Conservation (phyloP, 2,888 invertebrate species). For the Drosophila flavopinicola region DNA sequence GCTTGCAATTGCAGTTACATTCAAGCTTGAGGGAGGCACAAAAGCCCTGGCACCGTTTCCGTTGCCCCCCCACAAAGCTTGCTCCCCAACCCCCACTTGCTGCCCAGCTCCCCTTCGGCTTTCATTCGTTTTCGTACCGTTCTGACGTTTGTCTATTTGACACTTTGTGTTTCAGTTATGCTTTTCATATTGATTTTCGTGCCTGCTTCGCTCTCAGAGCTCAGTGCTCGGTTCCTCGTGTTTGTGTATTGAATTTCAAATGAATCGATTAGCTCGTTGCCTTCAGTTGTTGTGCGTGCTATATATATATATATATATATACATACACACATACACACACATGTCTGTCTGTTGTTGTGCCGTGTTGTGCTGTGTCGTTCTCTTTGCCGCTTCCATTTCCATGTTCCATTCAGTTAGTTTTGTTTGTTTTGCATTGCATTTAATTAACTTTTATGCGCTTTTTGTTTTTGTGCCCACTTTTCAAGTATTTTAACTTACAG, state of each 20-base stretch:
- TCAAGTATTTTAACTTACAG: conserved; percentile 55
- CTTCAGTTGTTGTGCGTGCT: conserved; percentile 54
- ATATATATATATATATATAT: conserved; percentile 18
- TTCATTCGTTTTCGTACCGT: conserved; percentile 4
- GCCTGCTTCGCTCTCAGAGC: conserved; percentile 12
- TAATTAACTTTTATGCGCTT: conserved; percentile 80
- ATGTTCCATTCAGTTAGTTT: conserved; percentile 34
- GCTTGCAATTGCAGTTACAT: conserved; percentile 62
- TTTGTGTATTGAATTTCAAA: conserved; percentile 81
- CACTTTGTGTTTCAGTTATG: conserved; percentile 80
- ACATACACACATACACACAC: not conserved
- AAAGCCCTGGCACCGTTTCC: conserved; percentile 48
- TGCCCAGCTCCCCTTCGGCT: not conserved
- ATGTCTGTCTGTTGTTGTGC: conserved; percentile 30
- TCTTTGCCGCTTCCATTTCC: conserved; percentile 44
- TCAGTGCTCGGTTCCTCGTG: conserved; percentile 46
- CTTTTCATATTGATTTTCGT: conserved; percentile 78
- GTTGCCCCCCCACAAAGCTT: conserved; percentile 3
- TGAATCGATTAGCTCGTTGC: conserved; percentile 78
- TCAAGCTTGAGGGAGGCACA: conserved; percentile 36
- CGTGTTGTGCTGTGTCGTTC: conserved; percentile 45
- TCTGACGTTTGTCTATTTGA: conserved; percentile 72
- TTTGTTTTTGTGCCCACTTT: conserved; percentile 42
- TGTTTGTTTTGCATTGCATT: conserved; percentile 74
- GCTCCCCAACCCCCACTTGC: no score